These are phyloP conservation scores for Coremacera marginata DNA, from an alignment of 2,888 invertebrate genomes.

Conservation along the genomic window DNA sequence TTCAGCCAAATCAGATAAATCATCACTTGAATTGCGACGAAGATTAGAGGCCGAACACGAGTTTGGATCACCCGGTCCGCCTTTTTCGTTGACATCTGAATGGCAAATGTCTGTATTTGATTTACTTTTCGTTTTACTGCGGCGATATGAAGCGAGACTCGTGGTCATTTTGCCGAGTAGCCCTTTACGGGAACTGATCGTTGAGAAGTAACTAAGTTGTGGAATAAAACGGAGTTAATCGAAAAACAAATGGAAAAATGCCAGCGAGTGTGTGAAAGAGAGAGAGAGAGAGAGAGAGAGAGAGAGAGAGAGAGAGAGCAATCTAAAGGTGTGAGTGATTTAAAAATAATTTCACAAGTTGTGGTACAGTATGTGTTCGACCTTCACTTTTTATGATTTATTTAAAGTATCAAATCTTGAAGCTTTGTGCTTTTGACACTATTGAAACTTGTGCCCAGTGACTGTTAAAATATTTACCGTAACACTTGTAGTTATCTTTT, in stretches of 20 bases:
- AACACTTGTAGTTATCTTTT: neutral
- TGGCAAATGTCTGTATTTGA: constrained; percentile 64
- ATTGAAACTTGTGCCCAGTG: neutral
- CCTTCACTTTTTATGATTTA: constrained; percentile 25
- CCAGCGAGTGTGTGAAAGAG: neutral
- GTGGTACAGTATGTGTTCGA: constrained; percentile 14
- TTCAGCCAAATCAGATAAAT: constrained; percentile 56
- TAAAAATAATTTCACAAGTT: constrained; percentile 31
- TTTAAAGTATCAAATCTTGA: neutral
- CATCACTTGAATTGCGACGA: constrained; percentile 50
- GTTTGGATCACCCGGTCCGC: constrained; percentile 29
- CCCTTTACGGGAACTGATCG: constrained; percentile 67
- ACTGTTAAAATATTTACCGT: constrained; percentile 11
- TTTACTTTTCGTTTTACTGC: constrained; percentile 66
- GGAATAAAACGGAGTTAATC: neutral
- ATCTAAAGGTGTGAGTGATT: neutral
- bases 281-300: neutral
- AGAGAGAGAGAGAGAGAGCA: neutral
- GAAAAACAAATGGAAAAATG: neutral
- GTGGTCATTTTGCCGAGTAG: constrained; percentile 68
- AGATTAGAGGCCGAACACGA: constrained; percentile 41
- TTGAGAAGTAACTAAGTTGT: constrained; percentile 65
- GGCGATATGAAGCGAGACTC: constrained; percentile 67
- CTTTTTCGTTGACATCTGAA: constrained; percentile 54
- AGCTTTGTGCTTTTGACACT: neutral